A percentile compares a stretch with the other conserved stretches of the same genome.
Evolutionary conservation across 1,140 invertebrate genomes (phyloP).

Genomic region (Saccostrea cuccullata): DNA sequence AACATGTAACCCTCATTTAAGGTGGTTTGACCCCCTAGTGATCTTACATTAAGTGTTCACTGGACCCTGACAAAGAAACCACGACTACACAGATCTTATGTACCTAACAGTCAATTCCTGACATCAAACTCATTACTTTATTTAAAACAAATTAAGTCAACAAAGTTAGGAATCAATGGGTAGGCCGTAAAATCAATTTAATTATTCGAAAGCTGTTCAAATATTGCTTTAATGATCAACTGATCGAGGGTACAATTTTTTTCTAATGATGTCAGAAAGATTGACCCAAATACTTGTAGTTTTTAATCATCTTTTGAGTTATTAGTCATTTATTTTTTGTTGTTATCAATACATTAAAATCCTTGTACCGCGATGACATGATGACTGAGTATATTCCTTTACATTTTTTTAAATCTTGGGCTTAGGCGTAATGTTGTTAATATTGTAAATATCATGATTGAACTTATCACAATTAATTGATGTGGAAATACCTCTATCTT

Average conservation of each 20-base stretch:
- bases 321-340: slow-evolving; percentile 29
- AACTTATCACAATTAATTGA: no score
- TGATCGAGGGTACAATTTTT: neutral
- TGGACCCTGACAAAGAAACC: neutral
- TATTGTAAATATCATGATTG: no score
- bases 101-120: neutral
- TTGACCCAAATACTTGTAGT: slow-evolving; percentile 3
- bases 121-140: slow-evolving; percentile 1
- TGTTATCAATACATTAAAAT: slow-evolving; percentile 28
- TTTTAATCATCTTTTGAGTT: slow-evolving; percentile 10
- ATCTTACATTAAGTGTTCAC: neutral
- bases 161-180: neutral
- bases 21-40: neutral
- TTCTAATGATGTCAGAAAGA: neutral
- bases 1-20: slow-evolving; percentile 3
- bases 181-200: neutral
- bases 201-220: neutral
- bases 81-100: neutral
- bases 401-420: no score
- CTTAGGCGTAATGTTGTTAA: no score
- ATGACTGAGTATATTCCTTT: neutral
- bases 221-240: neutral
- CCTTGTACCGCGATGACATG: neutral
- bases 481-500: no score
- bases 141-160: slow-evolving; percentile 12